These are phyloP conservation scores for Vireo griseus DNA, from an alignment of 2,797 vertebrate species.

Conservation along the genomic window DNA sequence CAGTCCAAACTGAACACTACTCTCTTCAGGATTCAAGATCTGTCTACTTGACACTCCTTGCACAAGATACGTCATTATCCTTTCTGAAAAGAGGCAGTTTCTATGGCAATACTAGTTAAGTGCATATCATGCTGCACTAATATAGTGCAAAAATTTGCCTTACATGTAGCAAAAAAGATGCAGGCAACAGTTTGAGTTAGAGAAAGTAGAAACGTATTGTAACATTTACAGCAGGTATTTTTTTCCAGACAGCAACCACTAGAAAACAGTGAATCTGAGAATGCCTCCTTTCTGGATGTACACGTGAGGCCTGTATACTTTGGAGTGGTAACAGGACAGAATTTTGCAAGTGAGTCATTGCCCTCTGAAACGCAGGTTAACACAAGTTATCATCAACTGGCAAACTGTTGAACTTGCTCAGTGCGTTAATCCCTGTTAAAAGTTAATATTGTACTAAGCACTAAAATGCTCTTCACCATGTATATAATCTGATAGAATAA, in stretches of 20 bases:
- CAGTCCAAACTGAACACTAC: conserved; percentile 73
- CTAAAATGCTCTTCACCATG: conserved; percentile 62
- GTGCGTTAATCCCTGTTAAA: conserved; percentile 32
- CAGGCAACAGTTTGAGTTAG: conserved; percentile 80
- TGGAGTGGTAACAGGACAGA: conserved; percentile 52
- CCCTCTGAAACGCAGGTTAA: conserved; percentile 60
- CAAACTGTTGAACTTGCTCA: conserved; percentile 45
- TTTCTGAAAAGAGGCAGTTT: conserved; percentile 88
- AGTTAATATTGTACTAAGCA: conserved; percentile 50
- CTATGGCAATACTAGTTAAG: conserved; percentile 90
- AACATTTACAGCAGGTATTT: conserved; percentile 73
- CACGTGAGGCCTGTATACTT: conserved; percentile 56
- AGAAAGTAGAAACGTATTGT: conserved; percentile 77
- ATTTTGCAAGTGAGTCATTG: conserved; percentile 62
- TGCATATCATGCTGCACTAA: conserved; percentile 99
- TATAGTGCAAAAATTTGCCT: conserved; percentile 97
- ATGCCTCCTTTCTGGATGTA: conserved; percentile 57
- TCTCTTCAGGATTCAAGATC: conserved; percentile 73
- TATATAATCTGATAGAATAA: conserved; percentile 61
- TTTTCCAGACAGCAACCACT: conserved; percentile 76
- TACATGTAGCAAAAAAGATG: conserved; percentile 81
- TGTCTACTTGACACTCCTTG: conserved; percentile 71
- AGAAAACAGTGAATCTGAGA: conserved; percentile 76
- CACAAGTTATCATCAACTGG: conserved; percentile 44
- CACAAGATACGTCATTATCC: conserved; percentile 79